phyloP scores from a whole-genome alignment of 2,888 invertebrate genomes.

The Pristionchus fissidentatus region DNA sequence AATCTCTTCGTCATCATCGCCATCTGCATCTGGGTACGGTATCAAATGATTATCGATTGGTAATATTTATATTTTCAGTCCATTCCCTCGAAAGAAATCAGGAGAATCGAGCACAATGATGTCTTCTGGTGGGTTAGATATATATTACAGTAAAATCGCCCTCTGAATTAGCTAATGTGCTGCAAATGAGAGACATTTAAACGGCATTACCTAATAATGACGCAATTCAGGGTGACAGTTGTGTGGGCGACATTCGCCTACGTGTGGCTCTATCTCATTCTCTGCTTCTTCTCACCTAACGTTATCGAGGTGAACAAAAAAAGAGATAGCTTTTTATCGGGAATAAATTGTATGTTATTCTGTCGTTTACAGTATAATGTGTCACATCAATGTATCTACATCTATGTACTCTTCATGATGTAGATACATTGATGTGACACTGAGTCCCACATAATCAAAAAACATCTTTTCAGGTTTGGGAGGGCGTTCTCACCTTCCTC shows the following conservation, averaged over 20 bases:
- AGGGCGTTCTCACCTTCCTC: conserved; percentile 86
- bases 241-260: conserved; percentile 99
- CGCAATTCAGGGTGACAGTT: conserved; percentile 96
- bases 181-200: no score
- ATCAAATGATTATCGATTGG: conserved; percentile 32
- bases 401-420: no score
- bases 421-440: background rate
- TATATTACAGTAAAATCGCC: no score
- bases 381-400: no score
- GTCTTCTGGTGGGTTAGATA: conserved; percentile 84
- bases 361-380: background rate
- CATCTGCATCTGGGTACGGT: conserved; percentile 83
- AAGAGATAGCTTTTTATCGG: background rate
- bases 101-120: conserved; percentile 83
- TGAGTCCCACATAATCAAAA: background rate
- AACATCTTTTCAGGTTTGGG: conserved; percentile 65
- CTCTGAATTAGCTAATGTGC: no score
- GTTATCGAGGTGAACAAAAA: conserved; percentile 65
- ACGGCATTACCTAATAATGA: conserved; percentile 96
- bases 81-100: conserved; percentile 67
- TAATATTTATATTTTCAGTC: conserved; percentile 80
- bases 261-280: conserved; percentile 95
- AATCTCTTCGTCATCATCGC: conserved; percentile 98
- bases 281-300: conserved; percentile 83
- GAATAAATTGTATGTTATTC: background rate